Conservation (phyloP, 1,140 invertebrate species). For the Pseudobourletiella spinata region DNA sequence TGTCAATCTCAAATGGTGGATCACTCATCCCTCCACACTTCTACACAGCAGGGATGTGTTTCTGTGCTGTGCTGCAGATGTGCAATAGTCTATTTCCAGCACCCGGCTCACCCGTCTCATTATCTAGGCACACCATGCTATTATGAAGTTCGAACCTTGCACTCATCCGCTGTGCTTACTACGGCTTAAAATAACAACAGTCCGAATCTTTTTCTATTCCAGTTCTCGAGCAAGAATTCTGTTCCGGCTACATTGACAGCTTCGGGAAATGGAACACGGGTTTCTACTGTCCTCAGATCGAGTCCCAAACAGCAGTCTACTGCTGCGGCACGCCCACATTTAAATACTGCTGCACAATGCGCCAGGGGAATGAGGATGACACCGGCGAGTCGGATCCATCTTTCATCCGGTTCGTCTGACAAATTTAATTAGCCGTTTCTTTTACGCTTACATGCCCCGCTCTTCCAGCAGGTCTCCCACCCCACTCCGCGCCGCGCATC, state of each 20-base stretch:
- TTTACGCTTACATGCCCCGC: background rate
- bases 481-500: background rate
- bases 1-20: too few species aligned
- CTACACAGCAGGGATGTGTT: too few species aligned
- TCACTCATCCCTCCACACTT: too few species aligned
- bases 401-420: constrained; percentile 14
- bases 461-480: background rate
- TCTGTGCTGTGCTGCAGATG: too few species aligned
- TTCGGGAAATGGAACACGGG: constrained; percentile 46
- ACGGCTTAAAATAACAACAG: too few species aligned
- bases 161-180: too few species aligned
- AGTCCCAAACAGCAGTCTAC: constrained; percentile 39
- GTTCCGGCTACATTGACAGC: constrained; percentile 43
- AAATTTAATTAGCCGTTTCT: constrained; percentile 4
- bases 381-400: constrained; percentile 11
- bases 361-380: constrained; percentile 15
- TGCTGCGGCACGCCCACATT: constrained; percentile 43
- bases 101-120: too few species aligned
- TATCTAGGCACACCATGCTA: too few species aligned
- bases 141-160: too few species aligned
- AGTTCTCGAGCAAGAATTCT: constrained; percentile 43
- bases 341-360: constrained; percentile 43
- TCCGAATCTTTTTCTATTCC: constrained; percentile 1
- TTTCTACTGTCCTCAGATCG: constrained; percentile 44
- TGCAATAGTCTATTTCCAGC: too few species aligned